Base-by-base conservation (phyloP, 1,140 invertebrate genomes). In the Temnothorax nylanderi region DNA sequence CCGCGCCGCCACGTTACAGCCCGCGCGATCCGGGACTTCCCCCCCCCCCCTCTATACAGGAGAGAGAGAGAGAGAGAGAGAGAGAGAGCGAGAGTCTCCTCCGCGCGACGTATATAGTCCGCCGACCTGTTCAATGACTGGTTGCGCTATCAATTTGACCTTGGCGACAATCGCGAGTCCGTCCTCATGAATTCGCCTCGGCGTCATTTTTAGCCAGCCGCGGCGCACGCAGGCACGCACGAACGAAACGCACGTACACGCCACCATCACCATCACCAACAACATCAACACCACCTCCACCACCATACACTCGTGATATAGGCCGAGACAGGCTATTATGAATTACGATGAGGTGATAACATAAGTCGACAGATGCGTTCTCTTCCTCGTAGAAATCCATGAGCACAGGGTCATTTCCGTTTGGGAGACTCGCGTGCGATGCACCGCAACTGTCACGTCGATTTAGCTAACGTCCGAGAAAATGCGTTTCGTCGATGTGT, bases 1-100 rank as follows among this genome's bases (percentile, higher is more conserved):
- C 65, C 74, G 86, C 65, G 86, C 65, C 87, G 87, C 89, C 89
- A 72, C 84, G 65, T 60, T 91, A 88, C 76, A 78, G 84, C 58
- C 78, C 37, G 51, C 51, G 86, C 78, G 34, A 90, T 51, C 41
- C 58, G 72, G 74, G 41, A 82, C 87, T 69, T 16, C n/a, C 47
- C 13, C 37, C 26, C 49, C 71, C 26, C 37, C 26, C 26, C 26
- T 44, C n/a, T 26, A 26, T 26, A 16, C 65, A 3, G 18, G 7
- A 5, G 13, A 62, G 32, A 4, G 60, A 34, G 60, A 64, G 60
- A 64, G 58, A 5, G 8, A 21, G 56, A 11, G 58, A 13, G 58
- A 32, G 21, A 13, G 26, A 13, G 64, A 75, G 65, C 64, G 65
- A 80, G 37, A 75, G 37, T 71, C 69, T 88, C 77, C 71, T 64